A percentile compares a stretch with the other conserved stretches of the same genome.
Evolutionary conservation across 2,888 invertebrate genomes (phyloP).

Genomic region (Spisula subtruncata): DNA sequence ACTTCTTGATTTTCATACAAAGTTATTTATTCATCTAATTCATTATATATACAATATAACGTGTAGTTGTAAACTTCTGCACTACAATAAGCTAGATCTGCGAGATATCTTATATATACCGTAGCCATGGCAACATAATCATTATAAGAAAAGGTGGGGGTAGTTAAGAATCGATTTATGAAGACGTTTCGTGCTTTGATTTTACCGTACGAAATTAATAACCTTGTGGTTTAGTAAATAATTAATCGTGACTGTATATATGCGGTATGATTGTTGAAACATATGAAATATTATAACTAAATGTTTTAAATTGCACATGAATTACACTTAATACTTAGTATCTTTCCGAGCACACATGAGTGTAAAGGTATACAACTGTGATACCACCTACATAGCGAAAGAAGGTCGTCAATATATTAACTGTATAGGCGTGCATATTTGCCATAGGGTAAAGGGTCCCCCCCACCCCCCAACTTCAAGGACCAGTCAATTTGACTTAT

Average conservation of each 20-base stretch:
- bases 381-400: too few relatives aligned
- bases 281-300: background rate
- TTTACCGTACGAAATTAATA: slow-evolving; percentile 18
- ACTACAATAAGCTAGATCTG: slow-evolving; percentile 56
- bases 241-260: background rate
- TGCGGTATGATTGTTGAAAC: background rate
- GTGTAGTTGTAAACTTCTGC: slow-evolving; percentile 19
- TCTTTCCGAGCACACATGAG: too few relatives aligned
- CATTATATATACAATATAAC: slow-evolving; percentile 23
- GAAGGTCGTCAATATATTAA: too few relatives aligned
- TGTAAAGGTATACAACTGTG: too few relatives aligned
- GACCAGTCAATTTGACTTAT: too few relatives aligned
- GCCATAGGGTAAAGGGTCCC: too few relatives aligned
- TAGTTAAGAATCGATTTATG: slow-evolving; percentile 18
- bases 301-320: background rate
- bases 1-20: background rate
- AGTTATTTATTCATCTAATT: background rate
- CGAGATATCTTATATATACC: slow-evolving; percentile 40
- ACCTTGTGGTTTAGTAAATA: background rate
- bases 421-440: too few relatives aligned
- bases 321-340: too few relatives aligned
- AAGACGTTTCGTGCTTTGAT: slow-evolving; percentile 8
- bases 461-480: too few relatives aligned
- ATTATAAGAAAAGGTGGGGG: slow-evolving; percentile 7
- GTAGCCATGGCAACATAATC: slow-evolving; percentile 57